phyloP scores from a whole-genome alignment of 2,888 invertebrate genomes.

The Volucella inanis region DNA sequence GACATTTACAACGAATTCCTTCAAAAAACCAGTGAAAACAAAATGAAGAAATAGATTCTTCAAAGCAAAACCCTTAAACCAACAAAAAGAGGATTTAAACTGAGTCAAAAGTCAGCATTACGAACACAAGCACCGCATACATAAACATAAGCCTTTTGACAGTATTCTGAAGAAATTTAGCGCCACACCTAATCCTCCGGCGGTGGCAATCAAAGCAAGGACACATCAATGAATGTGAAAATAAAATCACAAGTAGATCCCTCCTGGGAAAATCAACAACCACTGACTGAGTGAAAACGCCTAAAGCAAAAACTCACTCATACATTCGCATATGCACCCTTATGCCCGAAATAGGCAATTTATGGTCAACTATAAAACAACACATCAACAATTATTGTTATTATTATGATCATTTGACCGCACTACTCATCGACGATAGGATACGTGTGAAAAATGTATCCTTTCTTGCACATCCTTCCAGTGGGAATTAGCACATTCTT shows the following conservation, averaged over 20 bases:
- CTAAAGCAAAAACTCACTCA: slow-evolving; percentile 9
- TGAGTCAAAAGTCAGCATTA: slow-evolving; percentile 1
- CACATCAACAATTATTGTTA: slow-evolving; percentile 55
- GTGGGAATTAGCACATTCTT: slow-evolving; percentile 21
- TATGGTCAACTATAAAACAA: slow-evolving; percentile 44
- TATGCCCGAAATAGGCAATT: neutral
- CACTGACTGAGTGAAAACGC: slow-evolving; percentile 15
- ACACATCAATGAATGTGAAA: slow-evolving; percentile 37
- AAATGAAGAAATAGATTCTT: too few species aligned
- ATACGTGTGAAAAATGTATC: neutral
- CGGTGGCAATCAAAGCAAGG: slow-evolving; percentile 42
- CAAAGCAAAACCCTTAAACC: too few species aligned
- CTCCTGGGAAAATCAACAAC: slow-evolving; percentile 4
- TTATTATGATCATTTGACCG: slow-evolving; percentile 53
- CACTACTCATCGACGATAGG: neutral
- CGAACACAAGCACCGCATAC: neutral
- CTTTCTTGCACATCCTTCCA: neutral
- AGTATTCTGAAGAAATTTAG: slow-evolving; percentile 12
- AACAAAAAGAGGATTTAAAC: neutral
- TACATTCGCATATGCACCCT: neutral
- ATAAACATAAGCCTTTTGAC: slow-evolving; percentile 4
- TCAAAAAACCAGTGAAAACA: too few species aligned
- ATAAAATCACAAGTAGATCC: slow-evolving; percentile 39
- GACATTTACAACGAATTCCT: too few species aligned
- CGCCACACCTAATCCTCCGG: slow-evolving; percentile 26